Evolutionary conservation across 2,113 vertebrate genomes (phyloP).

Genomic region (Columbina picui): DNA sequence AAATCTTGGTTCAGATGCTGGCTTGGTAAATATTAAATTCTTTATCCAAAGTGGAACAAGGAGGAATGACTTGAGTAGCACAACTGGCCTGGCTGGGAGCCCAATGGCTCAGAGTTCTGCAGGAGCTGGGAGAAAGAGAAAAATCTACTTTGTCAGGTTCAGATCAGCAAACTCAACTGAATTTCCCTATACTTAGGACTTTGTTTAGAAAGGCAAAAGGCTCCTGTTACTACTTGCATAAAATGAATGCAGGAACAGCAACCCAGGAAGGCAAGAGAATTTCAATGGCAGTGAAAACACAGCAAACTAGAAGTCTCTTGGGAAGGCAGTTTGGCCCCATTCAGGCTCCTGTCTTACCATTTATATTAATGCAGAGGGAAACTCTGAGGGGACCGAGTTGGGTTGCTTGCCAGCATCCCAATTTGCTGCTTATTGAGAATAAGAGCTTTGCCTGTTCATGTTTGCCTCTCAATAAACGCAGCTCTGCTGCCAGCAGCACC

Average conservation of each 20-base stretch:
- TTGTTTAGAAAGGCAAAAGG: neutral
- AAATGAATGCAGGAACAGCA: neutral
- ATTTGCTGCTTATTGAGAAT: neutral
- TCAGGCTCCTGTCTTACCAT: neutral
- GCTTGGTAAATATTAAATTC: neutral
- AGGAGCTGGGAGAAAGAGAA: neutral
- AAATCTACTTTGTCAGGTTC: neutral
- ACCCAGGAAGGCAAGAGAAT: neutral
- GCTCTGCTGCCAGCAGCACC: neutral
- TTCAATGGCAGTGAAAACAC: accelerated
- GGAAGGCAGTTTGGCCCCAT: neutral
- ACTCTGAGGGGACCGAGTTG: neutral
- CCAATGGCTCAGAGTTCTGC: neutral
- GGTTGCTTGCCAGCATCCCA: neutral
- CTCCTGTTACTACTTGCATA: neutral
- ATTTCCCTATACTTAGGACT: neutral
- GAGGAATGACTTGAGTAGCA: neutral
- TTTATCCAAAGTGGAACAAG: neutral
- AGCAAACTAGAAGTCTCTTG: accelerated
- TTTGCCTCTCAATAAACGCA: neutral
- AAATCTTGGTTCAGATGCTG: neutral
- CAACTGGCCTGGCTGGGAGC: neutral
- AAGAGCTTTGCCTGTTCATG: neutral
- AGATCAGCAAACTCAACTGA: neutral
- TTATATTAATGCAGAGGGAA: neutral